These are phyloP conservation scores for Hirtodrosophila confusa DNA, from an alignment of 2,888 invertebrate species.

Conservation along the genomic window DNA sequence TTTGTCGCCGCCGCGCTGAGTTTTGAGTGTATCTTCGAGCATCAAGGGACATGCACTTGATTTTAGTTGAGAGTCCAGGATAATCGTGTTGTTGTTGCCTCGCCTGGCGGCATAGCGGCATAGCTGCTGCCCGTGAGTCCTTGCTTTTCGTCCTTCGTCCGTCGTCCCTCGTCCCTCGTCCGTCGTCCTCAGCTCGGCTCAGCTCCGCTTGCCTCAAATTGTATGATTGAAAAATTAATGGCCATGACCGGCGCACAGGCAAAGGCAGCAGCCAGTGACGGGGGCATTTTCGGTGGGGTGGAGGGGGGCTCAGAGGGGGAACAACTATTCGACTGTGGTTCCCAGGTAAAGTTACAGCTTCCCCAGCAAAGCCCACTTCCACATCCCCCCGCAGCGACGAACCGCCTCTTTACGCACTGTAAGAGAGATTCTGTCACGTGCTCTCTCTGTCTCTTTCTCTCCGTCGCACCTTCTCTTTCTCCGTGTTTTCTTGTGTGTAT, in stretches of 20 bases:
- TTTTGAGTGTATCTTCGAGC: constrained; percentile 70
- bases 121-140: constrained; percentile 20
- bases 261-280: background rate
- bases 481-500: constrained; percentile 22
- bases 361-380: constrained; percentile 7
- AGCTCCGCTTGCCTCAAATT: constrained; percentile 63
- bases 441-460: constrained; percentile 4
- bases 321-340: constrained; percentile 42
- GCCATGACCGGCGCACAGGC: constrained; percentile 52
- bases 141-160: background rate
- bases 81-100: constrained; percentile 44
- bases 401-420: constrained; percentile 43
- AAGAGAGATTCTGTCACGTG: background rate
- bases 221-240: constrained; percentile 81
- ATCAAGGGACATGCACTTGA: constrained; percentile 73
- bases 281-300: background rate
- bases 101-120: constrained; percentile 28
- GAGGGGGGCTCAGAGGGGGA: background rate
- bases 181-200: constrained; percentile 16
- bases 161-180: constrained; percentile 4
- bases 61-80: constrained; percentile 63
- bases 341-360: constrained; percentile 35
- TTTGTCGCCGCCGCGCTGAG: constrained; percentile 35
- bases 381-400: constrained; percentile 2
- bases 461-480: background rate